These are phyloP conservation scores for Congeria kusceri DNA, from an alignment of 2,888 invertebrate genomes.

Conservation along the genomic window DNA sequence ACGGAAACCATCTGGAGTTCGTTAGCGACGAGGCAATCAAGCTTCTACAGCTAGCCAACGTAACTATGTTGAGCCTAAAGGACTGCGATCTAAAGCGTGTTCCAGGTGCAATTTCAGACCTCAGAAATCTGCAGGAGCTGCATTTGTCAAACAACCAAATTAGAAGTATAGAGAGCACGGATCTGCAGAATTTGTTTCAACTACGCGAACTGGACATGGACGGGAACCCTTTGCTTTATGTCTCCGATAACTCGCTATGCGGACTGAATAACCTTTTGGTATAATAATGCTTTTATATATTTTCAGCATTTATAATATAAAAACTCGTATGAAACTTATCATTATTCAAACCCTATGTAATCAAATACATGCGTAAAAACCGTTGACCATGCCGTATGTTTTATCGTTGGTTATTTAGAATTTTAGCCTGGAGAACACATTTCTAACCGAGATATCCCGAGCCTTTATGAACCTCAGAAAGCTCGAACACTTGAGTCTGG, in stretches of 20 bases:
- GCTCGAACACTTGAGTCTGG: conserved; percentile 43
- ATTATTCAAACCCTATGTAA: no score
- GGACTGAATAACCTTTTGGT: conserved; percentile 47
- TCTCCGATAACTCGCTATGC: conserved; percentile 63
- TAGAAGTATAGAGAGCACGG: conserved; percentile 67
- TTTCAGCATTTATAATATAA: no score
- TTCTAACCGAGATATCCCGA: conserved; percentile 48
- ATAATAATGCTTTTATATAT: neutral
- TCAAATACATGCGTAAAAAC: neutral
- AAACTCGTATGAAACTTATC: no score
- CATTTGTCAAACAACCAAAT: conserved; percentile 66
- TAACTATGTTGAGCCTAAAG: conserved; percentile 56
- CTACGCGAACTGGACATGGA: conserved; percentile 47
- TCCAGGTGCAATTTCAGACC: conserved; percentile 66
- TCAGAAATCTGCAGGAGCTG: conserved; percentile 44
- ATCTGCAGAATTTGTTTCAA: conserved; percentile 51
- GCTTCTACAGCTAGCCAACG: conserved; percentile 53
- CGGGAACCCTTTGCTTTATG: conserved; percentile 64
- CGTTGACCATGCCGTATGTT: no score
- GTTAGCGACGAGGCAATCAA: conserved; percentile 68
- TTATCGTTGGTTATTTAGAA: conserved; percentile 14
- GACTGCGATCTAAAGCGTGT: conserved; percentile 66
- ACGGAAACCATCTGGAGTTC: conserved; percentile 64
- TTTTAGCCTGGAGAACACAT: conserved; percentile 53
- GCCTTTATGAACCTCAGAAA: conserved; percentile 49